phyloP scores from a whole-genome alignment of 1,140 invertebrate species.

The Anthonomus grandis region DNA sequence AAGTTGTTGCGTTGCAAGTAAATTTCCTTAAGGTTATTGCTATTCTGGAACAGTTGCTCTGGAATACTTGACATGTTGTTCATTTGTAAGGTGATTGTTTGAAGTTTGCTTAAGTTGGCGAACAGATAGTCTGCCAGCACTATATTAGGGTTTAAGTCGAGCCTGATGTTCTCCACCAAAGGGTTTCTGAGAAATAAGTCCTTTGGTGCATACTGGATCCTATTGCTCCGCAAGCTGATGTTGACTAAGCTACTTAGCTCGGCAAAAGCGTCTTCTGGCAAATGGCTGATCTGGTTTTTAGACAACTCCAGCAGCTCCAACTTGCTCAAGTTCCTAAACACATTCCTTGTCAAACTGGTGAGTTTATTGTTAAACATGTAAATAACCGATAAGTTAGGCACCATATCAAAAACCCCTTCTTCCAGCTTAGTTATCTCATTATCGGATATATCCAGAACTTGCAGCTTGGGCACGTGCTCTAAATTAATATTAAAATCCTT shows the following conservation, averaged over 20 bases:
- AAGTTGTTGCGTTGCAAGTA: slow-evolving; percentile 4
- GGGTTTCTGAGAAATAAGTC: slow-evolving; percentile 9
- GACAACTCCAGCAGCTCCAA: slow-evolving; percentile 24
- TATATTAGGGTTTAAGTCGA: slow-evolving; percentile 4
- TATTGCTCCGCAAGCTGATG: slow-evolving; percentile 9
- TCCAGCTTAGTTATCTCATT: slow-evolving; percentile 7
- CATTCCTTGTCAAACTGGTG: slow-evolving; percentile 10
- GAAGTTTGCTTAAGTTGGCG: slow-evolving; percentile 5
- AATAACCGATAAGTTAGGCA: slow-evolving; percentile 18
- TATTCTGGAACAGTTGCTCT: slow-evolving; percentile 8
- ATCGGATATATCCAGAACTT: background rate
- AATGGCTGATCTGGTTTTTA: slow-evolving; percentile 10
- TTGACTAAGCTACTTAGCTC: background rate
- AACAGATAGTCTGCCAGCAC: slow-evolving; percentile 12
- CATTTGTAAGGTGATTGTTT: background rate
- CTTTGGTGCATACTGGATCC: background rate
- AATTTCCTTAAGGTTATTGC: slow-evolving; percentile 2
- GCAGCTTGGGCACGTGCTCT: slow-evolving; percentile 13
- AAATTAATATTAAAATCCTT: slow-evolving; percentile 9
- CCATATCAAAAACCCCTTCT: slow-evolving; percentile 14
- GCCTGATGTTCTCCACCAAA: slow-evolving; percentile 13
- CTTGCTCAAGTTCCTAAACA: slow-evolving; percentile 17
- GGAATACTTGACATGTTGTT: slow-evolving; percentile 6
- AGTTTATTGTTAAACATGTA: slow-evolving; percentile 25
- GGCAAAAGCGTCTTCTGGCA: slow-evolving; percentile 14